Evolutionary conservation across 2,113 vertebrate genomes (phyloP).

Genomic region (Gymnogyps californianus): DNA sequence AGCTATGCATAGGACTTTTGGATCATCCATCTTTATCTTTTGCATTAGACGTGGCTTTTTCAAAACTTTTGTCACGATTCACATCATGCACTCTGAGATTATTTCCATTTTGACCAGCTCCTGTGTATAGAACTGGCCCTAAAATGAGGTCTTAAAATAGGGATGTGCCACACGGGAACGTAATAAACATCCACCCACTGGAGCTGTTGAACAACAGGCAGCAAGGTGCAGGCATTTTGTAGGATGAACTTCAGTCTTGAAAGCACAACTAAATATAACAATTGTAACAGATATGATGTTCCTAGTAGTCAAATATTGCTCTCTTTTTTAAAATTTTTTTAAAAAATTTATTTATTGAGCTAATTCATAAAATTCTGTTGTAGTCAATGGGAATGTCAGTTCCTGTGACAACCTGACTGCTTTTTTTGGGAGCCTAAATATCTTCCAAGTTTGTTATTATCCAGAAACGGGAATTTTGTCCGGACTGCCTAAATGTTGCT

Average conservation of each 20-base stretch:
- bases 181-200: not conserved
- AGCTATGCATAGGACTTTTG: not conserved
- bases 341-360: not conserved
- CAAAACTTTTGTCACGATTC: not conserved
- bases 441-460: not conserved
- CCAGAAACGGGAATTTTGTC: not conserved
- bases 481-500: not conserved
- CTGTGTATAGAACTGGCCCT: not conserved
- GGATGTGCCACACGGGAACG: not conserved
- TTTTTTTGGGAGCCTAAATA: not conserved
- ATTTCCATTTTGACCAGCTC: not conserved
- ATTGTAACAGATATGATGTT: not conserved
- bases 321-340: not conserved
- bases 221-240: not conserved
- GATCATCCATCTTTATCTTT: not conserved
- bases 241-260: not conserved
- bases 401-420: not conserved
- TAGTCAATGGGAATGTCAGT: not conserved
- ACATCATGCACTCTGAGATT: not conserved
- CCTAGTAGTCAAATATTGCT: not conserved
- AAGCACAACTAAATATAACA: not conserved
- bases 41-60: not conserved
- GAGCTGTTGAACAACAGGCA: not conserved
- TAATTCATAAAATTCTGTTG: not conserved
- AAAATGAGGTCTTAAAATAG: not conserved